Conservation (phyloP, 2,888 invertebrate species). For the Perizoma flavofasciatum region DNA sequence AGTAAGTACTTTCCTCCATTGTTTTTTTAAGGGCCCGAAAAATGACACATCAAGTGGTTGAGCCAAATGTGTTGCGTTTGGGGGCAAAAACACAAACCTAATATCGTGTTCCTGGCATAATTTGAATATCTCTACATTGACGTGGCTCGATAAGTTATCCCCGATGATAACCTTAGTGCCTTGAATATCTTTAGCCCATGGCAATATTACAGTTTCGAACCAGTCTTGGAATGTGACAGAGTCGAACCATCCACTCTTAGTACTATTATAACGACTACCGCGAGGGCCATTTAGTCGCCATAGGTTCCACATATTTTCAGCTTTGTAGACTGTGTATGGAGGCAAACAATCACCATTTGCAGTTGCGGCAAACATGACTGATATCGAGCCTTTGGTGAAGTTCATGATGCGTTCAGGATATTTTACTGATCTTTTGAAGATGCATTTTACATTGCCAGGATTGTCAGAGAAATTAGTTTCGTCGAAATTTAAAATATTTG, state of each 20-base stretch:
- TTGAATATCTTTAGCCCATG: slow-evolving; percentile 22
- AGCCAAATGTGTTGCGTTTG: slow-evolving; percentile 5
- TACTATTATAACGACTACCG: slow-evolving; percentile 7
- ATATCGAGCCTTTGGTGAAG: slow-evolving; percentile 12
- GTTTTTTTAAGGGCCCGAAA: background rate
- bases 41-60: slow-evolving; percentile 6
- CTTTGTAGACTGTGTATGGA: slow-evolving; percentile 11
- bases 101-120: slow-evolving; percentile 12
- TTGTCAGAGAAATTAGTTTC: slow-evolving; percentile 14
- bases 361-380: slow-evolving; percentile 15
- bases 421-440: slow-evolving; percentile 11
- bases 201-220: slow-evolving; percentile 17
- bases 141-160: slow-evolving; percentile 33
- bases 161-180: slow-evolving; percentile 33
- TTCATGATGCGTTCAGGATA: slow-evolving; percentile 15
- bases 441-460: slow-evolving; percentile 8
- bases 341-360: slow-evolving; percentile 13
- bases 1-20: no score
- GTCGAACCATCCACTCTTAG: slow-evolving; percentile 14
- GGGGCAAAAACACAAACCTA: slow-evolving; percentile 11
- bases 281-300: slow-evolving; percentile 8
- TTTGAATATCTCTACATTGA: slow-evolving; percentile 20
- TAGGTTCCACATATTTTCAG: slow-evolving; percentile 8
- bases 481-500: slow-evolving; percentile 7
- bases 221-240: slow-evolving; percentile 12